A percentile compares a stretch with the other conserved stretches of the same genome.
phyloP scores from a whole-genome alignment of 2,113 vertebrate species.

The Percopsis transmontana region DNA sequence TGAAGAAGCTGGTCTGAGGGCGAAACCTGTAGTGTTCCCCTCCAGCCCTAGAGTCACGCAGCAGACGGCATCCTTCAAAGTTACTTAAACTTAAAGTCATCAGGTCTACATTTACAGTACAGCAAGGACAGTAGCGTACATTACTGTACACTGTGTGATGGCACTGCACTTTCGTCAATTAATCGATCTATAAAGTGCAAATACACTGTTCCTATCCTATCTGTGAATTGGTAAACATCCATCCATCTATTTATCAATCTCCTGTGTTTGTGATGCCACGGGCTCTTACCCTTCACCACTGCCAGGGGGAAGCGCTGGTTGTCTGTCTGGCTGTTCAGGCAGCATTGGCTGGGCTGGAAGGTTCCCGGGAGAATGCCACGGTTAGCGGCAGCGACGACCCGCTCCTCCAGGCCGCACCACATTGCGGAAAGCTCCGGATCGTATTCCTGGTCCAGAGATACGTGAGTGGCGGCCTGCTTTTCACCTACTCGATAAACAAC shows the following conservation, averaged over 20 bases:
- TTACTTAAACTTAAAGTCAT: too few species aligned
- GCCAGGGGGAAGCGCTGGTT: conserved; percentile 89
- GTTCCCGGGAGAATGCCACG: conserved; percentile 79
- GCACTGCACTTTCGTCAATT: too few species aligned
- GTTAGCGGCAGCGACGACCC: conserved; percentile 85
- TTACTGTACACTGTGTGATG: too few species aligned
- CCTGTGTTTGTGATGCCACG: not conserved
- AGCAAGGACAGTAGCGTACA: too few species aligned
- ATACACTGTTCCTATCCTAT: not conserved
- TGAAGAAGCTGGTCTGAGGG: too few species aligned
- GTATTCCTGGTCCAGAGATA: conserved; percentile 95
- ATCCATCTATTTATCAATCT: too few species aligned
- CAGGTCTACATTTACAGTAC: too few species aligned
- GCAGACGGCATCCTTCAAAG: too few species aligned
- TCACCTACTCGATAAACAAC: conserved; percentile 78
- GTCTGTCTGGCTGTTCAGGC: conserved; percentile 90
- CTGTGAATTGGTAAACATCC: not conserved
- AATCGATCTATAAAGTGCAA: not conserved
- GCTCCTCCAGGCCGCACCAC: conserved; percentile 93
- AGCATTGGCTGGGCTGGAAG: conserved; percentile 92
- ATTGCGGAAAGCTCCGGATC: conserved; percentile 88
- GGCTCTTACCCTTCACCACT: conserved; percentile 86
- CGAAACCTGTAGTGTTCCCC: too few species aligned
- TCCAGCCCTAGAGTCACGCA: too few species aligned
- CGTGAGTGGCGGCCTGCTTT: conserved; percentile 94